These are phyloP conservation scores for Haemorhous mexicanus DNA, from an alignment of 2,113 vertebrate species.

Conservation along the genomic window DNA sequence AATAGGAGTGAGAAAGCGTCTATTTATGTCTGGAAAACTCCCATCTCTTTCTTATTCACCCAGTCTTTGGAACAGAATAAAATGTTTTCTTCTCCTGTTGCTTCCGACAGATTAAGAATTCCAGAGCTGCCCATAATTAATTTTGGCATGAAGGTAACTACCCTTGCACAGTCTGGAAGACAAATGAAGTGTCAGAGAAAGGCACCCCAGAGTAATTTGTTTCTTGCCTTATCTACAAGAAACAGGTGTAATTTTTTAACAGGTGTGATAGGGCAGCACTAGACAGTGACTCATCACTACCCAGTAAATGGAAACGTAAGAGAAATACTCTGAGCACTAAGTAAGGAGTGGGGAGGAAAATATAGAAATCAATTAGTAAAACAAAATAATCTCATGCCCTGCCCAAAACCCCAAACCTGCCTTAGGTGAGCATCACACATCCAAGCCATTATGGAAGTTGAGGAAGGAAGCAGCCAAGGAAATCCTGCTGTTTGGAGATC, in stretches of 20 bases:
- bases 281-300: not conserved
- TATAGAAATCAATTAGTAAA: not conserved
- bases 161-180: conserved; percentile 26
- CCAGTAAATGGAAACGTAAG: not conserved
- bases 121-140: conserved; percentile 36
- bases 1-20: not conserved
- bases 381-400: not conserved
- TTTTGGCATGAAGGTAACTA: conserved; percentile 37
- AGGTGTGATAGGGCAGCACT: not conserved
- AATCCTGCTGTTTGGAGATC: not conserved
- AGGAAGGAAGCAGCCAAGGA: not conserved
- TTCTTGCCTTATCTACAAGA: conserved; percentile 40
- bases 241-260: conserved; percentile 40
- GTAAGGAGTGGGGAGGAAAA: not conserved
- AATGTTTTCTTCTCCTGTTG: conserved; percentile 7
- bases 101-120: conserved; percentile 49
- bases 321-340: not conserved
- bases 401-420: not conserved
- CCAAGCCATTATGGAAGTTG: not conserved
- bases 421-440: not conserved
- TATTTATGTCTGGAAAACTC: not conserved
- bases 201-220: conserved; percentile 26
- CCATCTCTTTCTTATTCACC: not conserved
- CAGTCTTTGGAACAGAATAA: not conserved
- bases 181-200: conserved; percentile 32